Evolutionary conservation across 1,140 invertebrate genomes (phyloP), one percentile per base, ranked within the genome.

Genomic region (Odontomachus brunneus): DNA sequence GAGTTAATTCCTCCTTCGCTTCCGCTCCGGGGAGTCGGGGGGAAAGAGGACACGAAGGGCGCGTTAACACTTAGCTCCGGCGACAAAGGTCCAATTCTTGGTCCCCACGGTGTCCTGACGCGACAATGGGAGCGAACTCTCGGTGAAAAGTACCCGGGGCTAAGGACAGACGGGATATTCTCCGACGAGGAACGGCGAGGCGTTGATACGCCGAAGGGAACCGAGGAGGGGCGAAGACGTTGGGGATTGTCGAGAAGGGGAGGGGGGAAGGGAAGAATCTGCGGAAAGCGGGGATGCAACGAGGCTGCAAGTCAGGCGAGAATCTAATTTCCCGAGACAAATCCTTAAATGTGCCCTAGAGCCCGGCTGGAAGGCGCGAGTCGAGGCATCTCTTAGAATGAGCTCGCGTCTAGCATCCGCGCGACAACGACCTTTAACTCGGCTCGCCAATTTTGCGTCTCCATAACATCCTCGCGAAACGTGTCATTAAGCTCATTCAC

Each of bases 271-370:
- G 82, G 78, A 85, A 86, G 88, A 84, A 86, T 89, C 75, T 80
- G 73, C 59, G 72, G 84, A 86, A 84, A 89, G 80, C 71, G 72
- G 85, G 71, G 84, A 86, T 85, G 76, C 89, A 89, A 91, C 89
- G 86, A 88, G 76, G 90, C 89, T 91, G 91, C 91, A 93, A 93
- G 91, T 93, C 91, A 91, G 88, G 90, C 92, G 91, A 93, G 91
- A 93, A 93, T 93, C 92, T 94, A 93, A 94, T 94, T 94, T 94
- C 92, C 93, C 92, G 93, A 91, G 93, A 93, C 91, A 93, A 93
- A 93, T 93, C 90, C 92, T 93, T 92, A 93, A 93, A 92, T 92
- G 90, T 92, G 89, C 91, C 92, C 92, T 71, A 89, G 88, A 93
- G 92, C 89, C 76, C 84, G 73, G 87, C 84, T 84, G 83, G 81